A percentile compares a stretch with the other conserved stretches of the same genome.
phyloP scores from a whole-genome alignment of 2,797 vertebrate genomes.

The Potorous gilbertii region DNA sequence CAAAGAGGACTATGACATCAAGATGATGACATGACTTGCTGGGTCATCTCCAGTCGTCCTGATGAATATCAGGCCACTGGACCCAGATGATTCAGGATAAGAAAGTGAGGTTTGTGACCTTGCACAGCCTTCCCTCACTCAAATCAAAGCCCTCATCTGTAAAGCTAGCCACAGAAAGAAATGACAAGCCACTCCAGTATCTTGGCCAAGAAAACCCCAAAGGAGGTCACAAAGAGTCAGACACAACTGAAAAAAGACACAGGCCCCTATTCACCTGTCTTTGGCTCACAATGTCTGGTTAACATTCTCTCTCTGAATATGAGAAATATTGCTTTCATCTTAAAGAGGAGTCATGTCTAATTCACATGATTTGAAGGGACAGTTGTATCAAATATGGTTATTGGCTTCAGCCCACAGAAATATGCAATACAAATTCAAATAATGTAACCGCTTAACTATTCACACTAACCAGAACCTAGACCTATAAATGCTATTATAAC shows the following conservation, averaged over 20 bases:
- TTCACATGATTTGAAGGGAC: not conserved
- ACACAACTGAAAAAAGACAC: not conserved
- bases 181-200: not conserved
- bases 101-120: no score
- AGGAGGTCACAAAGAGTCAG: not conserved
- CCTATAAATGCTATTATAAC: not conserved
- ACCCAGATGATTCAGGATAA: no score
- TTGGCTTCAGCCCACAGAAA: not conserved
- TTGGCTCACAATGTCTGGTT: not conserved
- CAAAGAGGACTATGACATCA: no score
- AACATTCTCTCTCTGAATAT: not conserved
- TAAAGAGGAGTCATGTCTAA: accelerated
- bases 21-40: no score
- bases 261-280: not conserved
- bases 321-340: not conserved
- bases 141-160: not conserved
- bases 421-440: not conserved
- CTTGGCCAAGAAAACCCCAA: not conserved
- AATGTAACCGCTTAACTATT: not conserved
- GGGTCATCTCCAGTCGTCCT: no score
- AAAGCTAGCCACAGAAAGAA: not conserved
- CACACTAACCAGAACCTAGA: not conserved
- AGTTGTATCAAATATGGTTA: not conserved
- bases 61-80: no score
- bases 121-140: no score